Evolutionary conservation across 2,888 invertebrate species (phyloP).

Genomic region (Agrochola circellaris): DNA sequence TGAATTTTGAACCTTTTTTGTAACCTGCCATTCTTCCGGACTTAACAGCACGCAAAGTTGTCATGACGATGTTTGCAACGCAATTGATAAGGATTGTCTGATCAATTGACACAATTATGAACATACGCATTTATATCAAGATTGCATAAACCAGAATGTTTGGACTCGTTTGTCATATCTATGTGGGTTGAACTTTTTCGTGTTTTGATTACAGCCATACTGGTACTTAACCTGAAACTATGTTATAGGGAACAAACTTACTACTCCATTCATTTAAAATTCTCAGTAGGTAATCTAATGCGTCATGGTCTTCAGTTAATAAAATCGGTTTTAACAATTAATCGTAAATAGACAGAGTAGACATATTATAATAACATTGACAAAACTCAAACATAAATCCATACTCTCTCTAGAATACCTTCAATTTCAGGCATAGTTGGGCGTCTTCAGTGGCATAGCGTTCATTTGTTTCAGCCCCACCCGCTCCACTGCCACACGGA

Average conservation of each 20-base stretch:
- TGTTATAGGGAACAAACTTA: background rate
- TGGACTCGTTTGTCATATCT: conserved; percentile 22
- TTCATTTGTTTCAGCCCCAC: conserved; percentile 8
- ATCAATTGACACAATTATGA: conserved; percentile 16
- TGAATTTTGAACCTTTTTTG: background rate
- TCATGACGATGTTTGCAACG: background rate
- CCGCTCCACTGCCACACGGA: background rate
- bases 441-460: background rate
- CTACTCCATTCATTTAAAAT: background rate
- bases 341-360: too few relatives aligned
- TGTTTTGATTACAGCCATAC: background rate
- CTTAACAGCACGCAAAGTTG: background rate
- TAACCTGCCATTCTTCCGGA: background rate
- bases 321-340: background rate
- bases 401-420: background rate
- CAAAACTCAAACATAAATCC: background rate
- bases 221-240: background rate
- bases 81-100: conserved; percentile 1
- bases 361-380: background rate
- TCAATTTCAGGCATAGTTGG: background rate
- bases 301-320: background rate
- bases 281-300: too few relatives aligned
- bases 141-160: conserved; percentile 20
- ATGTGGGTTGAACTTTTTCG: conserved; percentile 20
- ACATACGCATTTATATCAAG: background rate